phyloP scores from a whole-genome alignment of 2,888 invertebrate species.

The Iselma pallidipennis region DNA sequence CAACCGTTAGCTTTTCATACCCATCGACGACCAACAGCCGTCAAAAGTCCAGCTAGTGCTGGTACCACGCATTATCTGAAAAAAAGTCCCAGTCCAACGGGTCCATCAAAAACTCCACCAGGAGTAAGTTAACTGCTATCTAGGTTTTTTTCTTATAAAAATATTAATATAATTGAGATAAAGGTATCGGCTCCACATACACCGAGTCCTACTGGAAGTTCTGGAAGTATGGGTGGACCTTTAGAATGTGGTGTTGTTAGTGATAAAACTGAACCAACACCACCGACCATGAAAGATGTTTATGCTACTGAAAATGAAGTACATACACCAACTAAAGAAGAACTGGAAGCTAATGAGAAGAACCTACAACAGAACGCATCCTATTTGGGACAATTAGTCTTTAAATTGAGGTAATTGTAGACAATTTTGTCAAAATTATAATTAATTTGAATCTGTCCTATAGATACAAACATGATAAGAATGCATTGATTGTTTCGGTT shows the following conservation, averaged over 20 bases:
- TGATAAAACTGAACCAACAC: conserved; percentile 42
- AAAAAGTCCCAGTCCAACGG: conserved; percentile 90
- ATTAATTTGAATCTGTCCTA: conserved; percentile 29
- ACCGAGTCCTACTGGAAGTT: conserved; percentile 55
- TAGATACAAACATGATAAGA: conserved; percentile 88
- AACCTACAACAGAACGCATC: conserved; percentile 63
- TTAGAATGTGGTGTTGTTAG: conserved; percentile 48
- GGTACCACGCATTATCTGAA: conserved; percentile 75
- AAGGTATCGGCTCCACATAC: conserved; percentile 54
- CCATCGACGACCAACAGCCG: conserved; percentile 76
- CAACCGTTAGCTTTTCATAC: conserved; percentile 69
- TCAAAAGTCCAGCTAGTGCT: conserved; percentile 82
- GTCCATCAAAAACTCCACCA: conserved; percentile 63
- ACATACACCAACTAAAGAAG: conserved; percentile 59
- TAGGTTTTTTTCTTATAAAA: background rate
- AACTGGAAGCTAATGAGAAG: conserved; percentile 64
- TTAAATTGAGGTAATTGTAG: conserved; percentile 72
- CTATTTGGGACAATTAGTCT: conserved; percentile 84
- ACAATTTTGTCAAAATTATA: background rate
- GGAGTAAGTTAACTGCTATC: conserved; percentile 49
- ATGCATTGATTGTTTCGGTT: conserved; percentile 89
- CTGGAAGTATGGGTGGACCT: conserved; percentile 48
- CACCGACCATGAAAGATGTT: conserved; percentile 52
- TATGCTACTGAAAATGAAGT: conserved; percentile 58
- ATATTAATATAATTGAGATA: background rate